Conservation (phyloP, 2,888 invertebrate species). For the Agriopis leucophaearia region DNA sequence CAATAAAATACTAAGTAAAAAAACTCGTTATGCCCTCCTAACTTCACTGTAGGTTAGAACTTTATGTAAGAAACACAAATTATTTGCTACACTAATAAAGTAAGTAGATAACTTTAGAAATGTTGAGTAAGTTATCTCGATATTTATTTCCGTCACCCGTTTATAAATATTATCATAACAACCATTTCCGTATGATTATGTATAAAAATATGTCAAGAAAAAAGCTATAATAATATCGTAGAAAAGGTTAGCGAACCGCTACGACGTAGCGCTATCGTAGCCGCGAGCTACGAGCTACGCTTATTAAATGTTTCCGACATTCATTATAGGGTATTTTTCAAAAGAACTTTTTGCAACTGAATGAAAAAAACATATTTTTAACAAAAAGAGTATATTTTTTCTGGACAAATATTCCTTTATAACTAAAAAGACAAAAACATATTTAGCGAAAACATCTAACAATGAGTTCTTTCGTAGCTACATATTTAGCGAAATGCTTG, state of each 20-base stretch:
- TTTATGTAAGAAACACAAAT: too few relatives aligned
- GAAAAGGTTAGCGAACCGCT: slow-evolving; percentile 43
- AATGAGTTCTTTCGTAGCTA: slow-evolving; percentile 19
- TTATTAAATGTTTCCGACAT: slow-evolving; percentile 45
- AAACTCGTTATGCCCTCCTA: too few relatives aligned
- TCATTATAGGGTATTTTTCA: neutral
- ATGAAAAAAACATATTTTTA: slow-evolving; percentile 19
- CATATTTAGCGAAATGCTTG: slow-evolving; percentile 22
- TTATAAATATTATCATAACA: neutral
- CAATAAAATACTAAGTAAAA: too few relatives aligned
- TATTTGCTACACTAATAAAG: too few relatives aligned
- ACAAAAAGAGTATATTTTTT: slow-evolving; percentile 34
- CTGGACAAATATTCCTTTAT: slow-evolving; percentile 30
- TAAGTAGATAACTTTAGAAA: too few relatives aligned
- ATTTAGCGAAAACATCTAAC: slow-evolving; percentile 20
- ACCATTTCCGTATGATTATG: neutral
- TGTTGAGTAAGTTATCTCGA: too few relatives aligned
- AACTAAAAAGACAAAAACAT: slow-evolving; percentile 22
- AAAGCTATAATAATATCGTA: slow-evolving; percentile 34
- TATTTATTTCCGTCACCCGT: too few relatives aligned
- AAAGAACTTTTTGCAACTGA: slow-evolving; percentile 34
- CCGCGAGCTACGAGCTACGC: slow-evolving; percentile 50
- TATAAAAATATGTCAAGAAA: neutral
- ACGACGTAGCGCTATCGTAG: slow-evolving; percentile 50
- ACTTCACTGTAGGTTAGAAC: too few relatives aligned